phyloP scores from a whole-genome alignment of 2,888 invertebrate genomes.

The Diplolepis rosae region DNA sequence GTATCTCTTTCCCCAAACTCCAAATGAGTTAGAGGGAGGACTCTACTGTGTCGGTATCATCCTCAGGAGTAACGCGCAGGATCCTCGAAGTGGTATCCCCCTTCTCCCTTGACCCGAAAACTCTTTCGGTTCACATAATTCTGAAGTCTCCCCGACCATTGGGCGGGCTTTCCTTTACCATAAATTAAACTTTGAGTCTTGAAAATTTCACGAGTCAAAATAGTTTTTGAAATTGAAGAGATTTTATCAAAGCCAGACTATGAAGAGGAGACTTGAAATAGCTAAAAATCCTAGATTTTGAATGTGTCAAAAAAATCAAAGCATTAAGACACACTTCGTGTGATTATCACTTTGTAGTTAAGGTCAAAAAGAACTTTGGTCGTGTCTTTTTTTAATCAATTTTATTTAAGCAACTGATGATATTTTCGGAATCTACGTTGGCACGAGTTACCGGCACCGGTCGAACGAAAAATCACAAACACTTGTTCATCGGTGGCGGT shows the following conservation, averaged over 20 bases:
- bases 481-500: constrained; percentile 61
- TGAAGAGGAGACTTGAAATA: not conserved
- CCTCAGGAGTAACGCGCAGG: constrained; percentile 1
- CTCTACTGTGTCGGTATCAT: not conserved
- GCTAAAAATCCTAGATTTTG: not conserved
- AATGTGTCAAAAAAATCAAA: not conserved
- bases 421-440: constrained; percentile 25
- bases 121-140: constrained; percentile 20
- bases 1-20: not conserved
- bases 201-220: not conserved
- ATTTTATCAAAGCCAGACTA: not conserved
- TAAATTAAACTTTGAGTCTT: too few species aligned
- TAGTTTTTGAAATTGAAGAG: not conserved
- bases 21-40: not conserved
- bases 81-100: constrained; percentile 6
- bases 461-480: constrained; percentile 38
- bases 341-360: not conserved
- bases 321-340: not conserved
- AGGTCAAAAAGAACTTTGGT: not conserved
- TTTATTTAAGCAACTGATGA: not conserved
- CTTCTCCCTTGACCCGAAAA: not conserved
- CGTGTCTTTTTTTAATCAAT: not conserved
- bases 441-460: constrained; percentile 26
- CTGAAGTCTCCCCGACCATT: not conserved
- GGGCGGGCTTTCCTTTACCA: not conserved